These are phyloP conservation scores for Hypotaenidia okinawae DNA, from an alignment of 2,797 vertebrate species.

Conservation along the genomic window DNA sequence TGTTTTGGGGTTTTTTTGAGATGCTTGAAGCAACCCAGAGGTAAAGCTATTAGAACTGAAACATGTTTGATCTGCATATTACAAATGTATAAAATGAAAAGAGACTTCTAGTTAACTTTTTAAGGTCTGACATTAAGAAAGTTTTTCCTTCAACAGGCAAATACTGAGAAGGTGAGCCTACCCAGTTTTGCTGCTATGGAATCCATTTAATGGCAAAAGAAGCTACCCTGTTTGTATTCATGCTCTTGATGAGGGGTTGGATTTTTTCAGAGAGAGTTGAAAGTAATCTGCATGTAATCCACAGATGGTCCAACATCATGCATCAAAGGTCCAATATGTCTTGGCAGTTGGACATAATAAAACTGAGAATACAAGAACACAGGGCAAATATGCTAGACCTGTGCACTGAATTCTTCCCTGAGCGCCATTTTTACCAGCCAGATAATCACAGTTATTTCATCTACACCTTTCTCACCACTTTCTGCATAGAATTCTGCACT, in stretches of 20 bases:
- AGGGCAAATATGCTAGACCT: accelerated
- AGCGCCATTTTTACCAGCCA: not conserved
- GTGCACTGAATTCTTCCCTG: not conserved
- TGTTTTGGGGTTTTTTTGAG: not conserved
- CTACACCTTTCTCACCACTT: not conserved
- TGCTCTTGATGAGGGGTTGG: not conserved
- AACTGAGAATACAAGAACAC: not conserved
- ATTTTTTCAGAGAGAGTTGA: not conserved
- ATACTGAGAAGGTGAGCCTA: not conserved
- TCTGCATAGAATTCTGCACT: accelerated
- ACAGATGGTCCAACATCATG: not conserved
- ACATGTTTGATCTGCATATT: not conserved
- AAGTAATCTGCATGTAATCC: not conserved
- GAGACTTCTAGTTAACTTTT: not conserved
- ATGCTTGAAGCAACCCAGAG: not conserved
- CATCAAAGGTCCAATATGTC: not conserved
- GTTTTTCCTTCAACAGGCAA: not conserved
- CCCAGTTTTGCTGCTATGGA: not conserved
- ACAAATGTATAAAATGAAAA: not conserved
- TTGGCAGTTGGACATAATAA: not conserved
- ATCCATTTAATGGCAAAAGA: not conserved
- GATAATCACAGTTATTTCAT: not conserved
- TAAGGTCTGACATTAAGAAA: not conserved
- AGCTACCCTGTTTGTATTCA: not conserved
- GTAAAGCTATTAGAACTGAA: not conserved